Base-by-base conservation (phyloP, 2,888 invertebrate species). In the Plusia festucae region DNA sequence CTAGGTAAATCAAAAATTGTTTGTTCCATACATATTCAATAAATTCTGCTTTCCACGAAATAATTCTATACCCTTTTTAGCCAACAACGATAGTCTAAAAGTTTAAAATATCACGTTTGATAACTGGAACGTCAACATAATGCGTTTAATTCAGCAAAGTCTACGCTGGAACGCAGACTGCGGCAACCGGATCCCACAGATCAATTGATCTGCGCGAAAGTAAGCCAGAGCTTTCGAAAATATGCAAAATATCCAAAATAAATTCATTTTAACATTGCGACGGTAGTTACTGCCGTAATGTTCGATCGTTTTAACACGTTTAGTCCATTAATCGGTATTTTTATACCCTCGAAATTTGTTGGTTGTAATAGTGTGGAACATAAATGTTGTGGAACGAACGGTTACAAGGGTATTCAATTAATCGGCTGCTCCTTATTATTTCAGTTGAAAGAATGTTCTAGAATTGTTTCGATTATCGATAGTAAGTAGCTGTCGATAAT, bases 381-480 rank as follows among this genome's bases (percentile, higher is more conserved):
- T 68, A 72, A 79, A 78, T 72, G 66, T 70, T 78, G 74, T 70
- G 52, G 51, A 68, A 68, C 57, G 57, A 55, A 44, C 68, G 55
- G 63, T 58, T 55, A 79, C 79, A 78, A 18, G 70, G 52, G 60
- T 76, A 72, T 72, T 75, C 78, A 76, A 81, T 79, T 79, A 79
- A 78, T 72, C 49, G 64, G 16, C 52, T 54, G 18, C 53, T 54
- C 52, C 30, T 62, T 62, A 62, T 54, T 66, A 53, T 53, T 15
- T 56, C 60, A 18, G 52, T 52, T 24, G 15, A 22, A 51, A 13
- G 22, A 15, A 24, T 52, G 15, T 51, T 15, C 4, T 49, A 20
- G 20, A 49, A 18, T 9, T 20, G 49, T 11, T 11, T 20, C 20
- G 18, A 20, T 20, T 49, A 49, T 49, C 18, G 18, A 11, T 13